Conservation (phyloP, 2,888 invertebrate species). For the Chrysina gloriosa region DNA sequence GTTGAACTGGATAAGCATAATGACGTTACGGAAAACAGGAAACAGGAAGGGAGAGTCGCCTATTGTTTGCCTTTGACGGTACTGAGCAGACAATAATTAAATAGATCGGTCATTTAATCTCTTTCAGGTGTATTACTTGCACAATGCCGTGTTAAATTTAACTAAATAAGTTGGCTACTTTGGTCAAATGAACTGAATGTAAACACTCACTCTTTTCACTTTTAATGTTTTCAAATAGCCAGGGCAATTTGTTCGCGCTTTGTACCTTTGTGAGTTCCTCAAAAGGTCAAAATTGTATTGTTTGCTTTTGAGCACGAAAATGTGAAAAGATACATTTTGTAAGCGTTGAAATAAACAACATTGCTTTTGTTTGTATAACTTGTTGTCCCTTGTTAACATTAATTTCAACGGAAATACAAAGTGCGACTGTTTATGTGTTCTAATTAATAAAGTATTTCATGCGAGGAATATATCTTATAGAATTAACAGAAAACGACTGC, state of each 20-base stretch:
- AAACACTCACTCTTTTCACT: slow-evolving; percentile 8
- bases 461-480: no score
- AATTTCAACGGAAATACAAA: no score
- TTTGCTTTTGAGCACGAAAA: neutral
- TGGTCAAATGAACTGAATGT: slow-evolving; percentile 8
- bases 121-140: slow-evolving; percentile 19
- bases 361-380: neutral
- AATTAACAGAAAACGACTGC: no score
- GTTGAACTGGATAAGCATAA: slow-evolving; percentile 21
- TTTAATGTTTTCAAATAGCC: slow-evolving; percentile 10
- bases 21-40: slow-evolving; percentile 21
- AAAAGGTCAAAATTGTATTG: slow-evolving; percentile 17
- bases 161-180: slow-evolving; percentile 18
- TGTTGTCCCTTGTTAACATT: no score
- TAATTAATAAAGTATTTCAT: no score
- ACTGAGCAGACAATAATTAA: slow-evolving; percentile 23
- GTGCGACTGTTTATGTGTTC: no score
- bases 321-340: slow-evolving; percentile 10
- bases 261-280: neutral
- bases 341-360: neutral
- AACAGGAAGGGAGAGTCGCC: slow-evolving; percentile 22
- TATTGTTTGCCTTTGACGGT: slow-evolving; percentile 20
- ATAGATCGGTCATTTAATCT: slow-evolving; percentile 17
- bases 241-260: slow-evolving; percentile 9
- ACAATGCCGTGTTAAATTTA: slow-evolving; percentile 22